phyloP scores from a whole-genome alignment of 2,113 vertebrate species.

The Steatornis caripensis region DNA sequence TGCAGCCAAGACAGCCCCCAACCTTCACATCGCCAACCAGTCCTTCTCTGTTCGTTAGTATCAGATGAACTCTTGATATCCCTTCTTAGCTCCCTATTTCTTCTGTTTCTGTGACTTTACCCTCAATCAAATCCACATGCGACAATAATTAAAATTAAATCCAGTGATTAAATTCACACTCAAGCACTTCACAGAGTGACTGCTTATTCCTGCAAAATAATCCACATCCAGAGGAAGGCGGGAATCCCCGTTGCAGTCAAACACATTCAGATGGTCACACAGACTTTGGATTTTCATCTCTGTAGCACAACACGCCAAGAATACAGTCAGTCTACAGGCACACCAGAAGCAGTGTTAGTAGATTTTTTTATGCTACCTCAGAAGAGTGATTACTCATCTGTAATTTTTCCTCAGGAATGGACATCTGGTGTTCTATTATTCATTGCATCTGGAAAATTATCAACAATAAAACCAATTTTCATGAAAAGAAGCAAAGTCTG shows the following conservation, averaged over 20 bases:
- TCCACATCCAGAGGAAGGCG: neutral
- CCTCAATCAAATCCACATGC: neutral
- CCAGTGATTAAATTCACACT: neutral
- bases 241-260: neutral
- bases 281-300: neutral
- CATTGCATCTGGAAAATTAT: conserved; percentile 32
- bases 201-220: neutral
- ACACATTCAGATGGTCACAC: neutral
- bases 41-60: too few relatives aligned
- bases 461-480: conserved; percentile 27
- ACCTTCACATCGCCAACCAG: too few relatives aligned
- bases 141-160: neutral
- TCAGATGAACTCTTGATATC: neutral
- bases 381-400: conserved; percentile 39
- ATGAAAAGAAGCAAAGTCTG: neutral
- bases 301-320: neutral
- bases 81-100: neutral
- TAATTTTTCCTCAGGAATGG: conserved; percentile 10
- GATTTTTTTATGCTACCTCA: conserved; percentile 33
- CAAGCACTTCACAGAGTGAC: neutral
- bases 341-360: neutral
- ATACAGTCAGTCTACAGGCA: neutral
- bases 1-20: too few relatives aligned
- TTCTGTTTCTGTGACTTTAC: neutral
- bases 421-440: conserved; percentile 55